Conservation (phyloP, 2,797 vertebrate genomes). For the Alca torda region DNA sequence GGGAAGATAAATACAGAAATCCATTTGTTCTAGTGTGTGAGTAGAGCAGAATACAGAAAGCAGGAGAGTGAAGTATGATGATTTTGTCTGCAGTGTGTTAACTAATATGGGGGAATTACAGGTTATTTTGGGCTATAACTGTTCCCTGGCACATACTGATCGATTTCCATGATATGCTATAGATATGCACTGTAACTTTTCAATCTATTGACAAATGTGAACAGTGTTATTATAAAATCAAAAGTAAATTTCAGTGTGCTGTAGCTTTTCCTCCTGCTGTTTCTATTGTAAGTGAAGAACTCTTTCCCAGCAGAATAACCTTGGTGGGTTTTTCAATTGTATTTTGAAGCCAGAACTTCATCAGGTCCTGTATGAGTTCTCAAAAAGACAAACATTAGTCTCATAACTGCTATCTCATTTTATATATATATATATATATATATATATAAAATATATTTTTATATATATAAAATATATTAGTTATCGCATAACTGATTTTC, state of each 20-base stretch:
- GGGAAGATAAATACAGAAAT: not conserved
- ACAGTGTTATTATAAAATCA: not conserved
- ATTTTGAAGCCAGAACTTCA: not conserved
- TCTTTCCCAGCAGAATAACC: not conserved
- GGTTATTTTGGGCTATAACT: not conserved
- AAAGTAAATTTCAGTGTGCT: not conserved
- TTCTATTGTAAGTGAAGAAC: not conserved
- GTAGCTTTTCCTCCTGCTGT: not conserved
- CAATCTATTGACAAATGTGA: not conserved
- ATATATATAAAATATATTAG: not conserved
- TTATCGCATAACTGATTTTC: not conserved
- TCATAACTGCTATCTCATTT: not conserved
- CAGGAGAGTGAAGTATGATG: not conserved
- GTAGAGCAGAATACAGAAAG: not conserved
- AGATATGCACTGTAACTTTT: not conserved
- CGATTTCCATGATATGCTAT: not conserved
- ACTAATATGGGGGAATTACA: not conserved
- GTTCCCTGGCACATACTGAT: not conserved
- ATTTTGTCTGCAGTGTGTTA: not conserved
- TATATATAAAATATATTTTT: not conserved
- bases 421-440: not conserved
- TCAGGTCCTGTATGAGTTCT: not conserved
- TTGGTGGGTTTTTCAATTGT: not conserved
- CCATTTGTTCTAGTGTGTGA: not conserved
- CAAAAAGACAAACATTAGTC: constrained; percentile 1